A percentile compares a stretch with the other conserved stretches of the same genome.
Conservation (phyloP, 1,140 invertebrate genomes). For the Pogonomyrmex barbatus region DNA sequence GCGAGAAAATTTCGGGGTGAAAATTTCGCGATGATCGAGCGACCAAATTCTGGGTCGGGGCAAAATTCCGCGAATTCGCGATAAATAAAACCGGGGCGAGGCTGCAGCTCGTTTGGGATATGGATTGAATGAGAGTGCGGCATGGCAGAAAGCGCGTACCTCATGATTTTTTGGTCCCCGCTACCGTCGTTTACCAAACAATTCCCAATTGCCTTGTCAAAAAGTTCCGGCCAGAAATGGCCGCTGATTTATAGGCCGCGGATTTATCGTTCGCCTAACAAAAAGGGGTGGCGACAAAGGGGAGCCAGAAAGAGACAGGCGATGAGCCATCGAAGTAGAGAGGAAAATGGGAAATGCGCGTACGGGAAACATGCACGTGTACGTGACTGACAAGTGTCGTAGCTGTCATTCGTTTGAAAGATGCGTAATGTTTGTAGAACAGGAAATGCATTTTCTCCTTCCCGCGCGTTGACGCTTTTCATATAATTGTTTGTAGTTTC, state of each 20-base stretch:
- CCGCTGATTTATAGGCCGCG: constrained; percentile 77
- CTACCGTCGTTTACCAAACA: constrained; percentile 80
- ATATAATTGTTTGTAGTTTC: neutral
- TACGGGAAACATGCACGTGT: constrained; percentile 3
- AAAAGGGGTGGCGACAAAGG: constrained; percentile 50
- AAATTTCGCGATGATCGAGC: constrained; percentile 58
- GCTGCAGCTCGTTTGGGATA: constrained; percentile 63
- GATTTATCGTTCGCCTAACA: constrained; percentile 71
- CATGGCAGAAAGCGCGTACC: constrained; percentile 71
- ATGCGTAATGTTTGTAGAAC: neutral
- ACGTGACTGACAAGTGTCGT: constrained; percentile 30
- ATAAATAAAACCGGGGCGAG: constrained; percentile 70
- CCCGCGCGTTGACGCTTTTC: neutral
- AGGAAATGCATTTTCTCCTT: neutral
- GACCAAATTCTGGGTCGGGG: constrained; percentile 64
- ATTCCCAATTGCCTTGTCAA: constrained; percentile 82
- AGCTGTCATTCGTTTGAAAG: neutral
- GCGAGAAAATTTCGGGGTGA: constrained; percentile 49
- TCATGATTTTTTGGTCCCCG: constrained; percentile 75
- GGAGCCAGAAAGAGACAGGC: constrained; percentile 31
- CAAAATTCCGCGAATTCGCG: constrained; percentile 63
- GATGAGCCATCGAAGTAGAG: constrained; percentile 21
- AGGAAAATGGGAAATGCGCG: constrained; percentile 10
- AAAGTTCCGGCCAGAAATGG: constrained; percentile 80
- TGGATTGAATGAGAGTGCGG: constrained; percentile 71